These are phyloP conservation scores for Megaceryle torquata DNA, from an alignment of 2,113 vertebrate species.

Conservation along the genomic window DNA sequence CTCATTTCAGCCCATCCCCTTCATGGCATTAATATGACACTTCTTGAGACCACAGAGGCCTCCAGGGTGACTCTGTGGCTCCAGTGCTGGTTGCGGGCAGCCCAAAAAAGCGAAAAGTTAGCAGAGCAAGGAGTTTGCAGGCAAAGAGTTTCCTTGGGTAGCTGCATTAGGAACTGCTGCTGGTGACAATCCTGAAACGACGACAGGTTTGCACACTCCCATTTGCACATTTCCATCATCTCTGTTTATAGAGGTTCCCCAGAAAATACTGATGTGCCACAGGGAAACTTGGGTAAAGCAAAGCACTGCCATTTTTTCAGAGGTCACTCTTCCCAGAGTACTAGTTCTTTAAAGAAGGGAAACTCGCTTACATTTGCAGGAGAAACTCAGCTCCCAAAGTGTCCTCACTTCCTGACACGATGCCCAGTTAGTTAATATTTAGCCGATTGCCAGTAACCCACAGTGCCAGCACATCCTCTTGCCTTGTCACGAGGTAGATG, in stretches of 20 bases:
- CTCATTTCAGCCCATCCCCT: background rate
- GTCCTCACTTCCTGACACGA: fast-evolving
- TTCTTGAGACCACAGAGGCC: background rate
- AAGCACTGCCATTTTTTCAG: background rate
- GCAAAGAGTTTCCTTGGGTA: background rate
- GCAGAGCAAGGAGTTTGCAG: background rate
- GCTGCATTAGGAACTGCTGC: background rate
- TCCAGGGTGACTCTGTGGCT: background rate
- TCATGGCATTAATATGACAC: fast-evolving
- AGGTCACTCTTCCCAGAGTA: background rate
- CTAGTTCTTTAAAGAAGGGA: background rate
- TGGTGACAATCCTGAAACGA: background rate
- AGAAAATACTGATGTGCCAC: background rate
- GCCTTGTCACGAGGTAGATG: background rate
- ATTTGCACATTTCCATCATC: background rate
- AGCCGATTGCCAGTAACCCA: background rate
- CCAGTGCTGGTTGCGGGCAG: background rate
- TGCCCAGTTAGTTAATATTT: background rate
- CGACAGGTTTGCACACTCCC: background rate
- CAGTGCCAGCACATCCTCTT: background rate
- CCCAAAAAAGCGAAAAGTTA: background rate
- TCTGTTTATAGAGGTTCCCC: background rate
- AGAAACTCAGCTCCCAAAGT: background rate
- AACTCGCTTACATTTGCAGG: background rate
- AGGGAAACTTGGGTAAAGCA: background rate